Conservation (phyloP, 2,888 invertebrate genomes). For the Drosophila cyrtoloma region DNA sequence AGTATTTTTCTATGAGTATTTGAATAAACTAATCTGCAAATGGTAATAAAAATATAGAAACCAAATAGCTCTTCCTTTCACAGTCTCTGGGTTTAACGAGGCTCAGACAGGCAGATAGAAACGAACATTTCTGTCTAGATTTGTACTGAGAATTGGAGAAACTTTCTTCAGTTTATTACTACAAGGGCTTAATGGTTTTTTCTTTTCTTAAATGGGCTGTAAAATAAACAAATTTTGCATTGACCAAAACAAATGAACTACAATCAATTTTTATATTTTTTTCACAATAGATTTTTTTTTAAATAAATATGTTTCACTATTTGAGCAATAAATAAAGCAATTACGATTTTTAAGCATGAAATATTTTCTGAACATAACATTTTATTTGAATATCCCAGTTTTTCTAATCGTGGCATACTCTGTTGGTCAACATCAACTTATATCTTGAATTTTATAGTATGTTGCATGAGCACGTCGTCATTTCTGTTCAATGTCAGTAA, state of each 20-base stretch:
- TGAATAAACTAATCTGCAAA: not conserved
- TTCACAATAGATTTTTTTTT: not conserved
- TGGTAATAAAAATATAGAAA: not conserved
- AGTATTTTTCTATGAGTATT: not conserved
- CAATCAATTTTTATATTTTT: not conserved
- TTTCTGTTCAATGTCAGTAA: slow-evolving; percentile 42
- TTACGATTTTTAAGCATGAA: not conserved
- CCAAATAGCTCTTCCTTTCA: not conserved
- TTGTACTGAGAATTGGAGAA: not conserved
- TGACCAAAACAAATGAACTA: not conserved
- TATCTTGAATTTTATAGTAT: slow-evolving; percentile 1
- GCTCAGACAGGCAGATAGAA: not conserved
- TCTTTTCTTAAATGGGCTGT: not conserved
- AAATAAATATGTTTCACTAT: not conserved
- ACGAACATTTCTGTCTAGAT: not conserved
- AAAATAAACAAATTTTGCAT: not conserved
- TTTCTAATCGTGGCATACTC: too few relatives aligned
- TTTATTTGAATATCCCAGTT: not conserved
- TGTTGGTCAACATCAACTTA: slow-evolving; percentile 2
- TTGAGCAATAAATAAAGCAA: not conserved
- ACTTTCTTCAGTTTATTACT: not conserved
- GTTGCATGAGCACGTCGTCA: slow-evolving; percentile 16
- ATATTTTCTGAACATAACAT: not conserved
- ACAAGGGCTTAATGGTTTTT: not conserved
- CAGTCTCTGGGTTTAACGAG: not conserved